These are phyloP conservation scores for Cheilosia vernalis DNA, from an alignment of 2,888 invertebrate species.

Conservation along the genomic window DNA sequence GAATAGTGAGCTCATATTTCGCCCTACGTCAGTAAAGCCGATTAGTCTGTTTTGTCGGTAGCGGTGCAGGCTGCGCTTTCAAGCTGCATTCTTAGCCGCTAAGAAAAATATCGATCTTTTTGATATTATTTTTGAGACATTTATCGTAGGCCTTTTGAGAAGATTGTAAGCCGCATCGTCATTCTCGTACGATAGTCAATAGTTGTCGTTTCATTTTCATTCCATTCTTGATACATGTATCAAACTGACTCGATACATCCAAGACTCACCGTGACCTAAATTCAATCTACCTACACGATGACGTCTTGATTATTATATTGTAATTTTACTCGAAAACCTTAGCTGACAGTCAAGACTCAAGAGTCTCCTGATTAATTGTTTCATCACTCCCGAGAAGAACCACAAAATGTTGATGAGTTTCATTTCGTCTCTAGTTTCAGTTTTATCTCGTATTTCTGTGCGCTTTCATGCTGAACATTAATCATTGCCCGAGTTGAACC, in stretches of 20 bases:
- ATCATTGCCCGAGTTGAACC: background rate
- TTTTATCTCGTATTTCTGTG: background rate
- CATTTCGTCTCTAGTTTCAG: background rate
- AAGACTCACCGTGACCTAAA: background rate
- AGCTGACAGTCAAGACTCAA: background rate
- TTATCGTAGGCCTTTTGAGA: no score
- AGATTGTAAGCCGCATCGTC: no score
- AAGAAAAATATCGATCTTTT: no score
- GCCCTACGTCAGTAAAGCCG: no score
- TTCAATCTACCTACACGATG: background rate
- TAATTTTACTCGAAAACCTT: background rate
- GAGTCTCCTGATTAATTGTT: conserved; percentile 2
- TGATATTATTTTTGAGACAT: no score
- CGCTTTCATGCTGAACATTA: background rate
- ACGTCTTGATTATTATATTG: background rate
- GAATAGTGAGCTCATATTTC: no score
- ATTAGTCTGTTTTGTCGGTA: no score
- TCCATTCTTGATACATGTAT: no score
- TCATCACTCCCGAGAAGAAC: background rate
- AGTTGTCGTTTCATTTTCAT: no score
- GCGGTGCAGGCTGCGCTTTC: no score
- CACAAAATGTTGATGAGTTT: conserved; percentile 5
- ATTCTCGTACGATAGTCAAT: no score
- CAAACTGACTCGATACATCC: background rate
- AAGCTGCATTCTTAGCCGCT: no score